Base-by-base conservation (phyloP, 2,797 vertebrate genomes). In the Sebastes variabilis region DNA sequence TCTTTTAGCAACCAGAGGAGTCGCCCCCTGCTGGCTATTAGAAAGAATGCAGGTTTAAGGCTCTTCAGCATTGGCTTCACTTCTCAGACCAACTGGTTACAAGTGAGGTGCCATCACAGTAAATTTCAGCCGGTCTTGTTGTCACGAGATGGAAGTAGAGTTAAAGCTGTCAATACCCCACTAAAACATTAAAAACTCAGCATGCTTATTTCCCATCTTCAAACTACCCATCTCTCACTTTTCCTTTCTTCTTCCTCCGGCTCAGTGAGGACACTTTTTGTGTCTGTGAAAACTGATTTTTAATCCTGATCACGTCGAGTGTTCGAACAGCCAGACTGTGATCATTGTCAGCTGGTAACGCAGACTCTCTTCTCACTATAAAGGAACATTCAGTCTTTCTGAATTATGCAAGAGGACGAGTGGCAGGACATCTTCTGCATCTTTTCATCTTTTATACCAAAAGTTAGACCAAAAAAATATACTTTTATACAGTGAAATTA, bases 281-380 rank as follows among this genome's bases (percentile, higher is more conserved):
- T 49, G 42, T 69, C 55, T 69, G 62, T 82, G 62, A 86, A 82
- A 38, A 69, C 77, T 14, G 67, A 69, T 80, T 79, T 68, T 79
- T 72, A 30, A 13, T 82, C 65, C 60, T 34, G 78, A 72, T 82
- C 75, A 42, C 65, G 64, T 74, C 46, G 46, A 61, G 68, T 79
- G 80, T 38, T 49, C 74, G 46, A 68, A 68, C 75, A 72, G 66
- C 25, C 71, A 80, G 82, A 68, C 83, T 90, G 89, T 86, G 88
- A 88, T 89, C 38, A 22, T 66, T 74, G 83, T 88, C 87, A 82
- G 84, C 89, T 87, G 88, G 49, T 73, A 59, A 83, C 84, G 79
- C 86, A 80, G 80, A 82, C 62, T 13, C 62, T 13, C 67, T 74
- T 79, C 85, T 83, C 85, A 77, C 80, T 49, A 71, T 61, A 70